Base-by-base conservation (phyloP, 2,113 vertebrate genomes). In the Chrysemys picta region DNA sequence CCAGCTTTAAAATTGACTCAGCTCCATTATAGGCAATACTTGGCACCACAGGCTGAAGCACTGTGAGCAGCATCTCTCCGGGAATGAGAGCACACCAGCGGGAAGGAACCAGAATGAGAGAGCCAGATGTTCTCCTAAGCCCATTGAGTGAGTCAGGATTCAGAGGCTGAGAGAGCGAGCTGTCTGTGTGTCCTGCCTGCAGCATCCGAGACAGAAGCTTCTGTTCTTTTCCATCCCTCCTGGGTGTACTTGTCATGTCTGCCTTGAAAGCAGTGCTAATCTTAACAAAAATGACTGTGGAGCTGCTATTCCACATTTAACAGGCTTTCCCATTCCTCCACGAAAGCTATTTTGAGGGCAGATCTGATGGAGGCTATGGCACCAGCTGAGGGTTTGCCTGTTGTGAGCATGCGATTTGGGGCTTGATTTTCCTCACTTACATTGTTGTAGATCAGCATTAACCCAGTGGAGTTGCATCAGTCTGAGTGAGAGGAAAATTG, bases 51-150 rank as follows among this genome's bases (percentile, higher is more conserved):
- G 81, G 90, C 81, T 4, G 9, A 87, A 96, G 85, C 96, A 90
- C 92, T 11, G 10, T 53, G 85, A 96, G 65, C 49, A 82, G 83
- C 56, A 88, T 91, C 93, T 84, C 83, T 86, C 85, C 85, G 92
- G 95, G 85, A 94, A 93, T 54, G 88, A 47, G 62, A 95, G 90
- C 90, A 29, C 90, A 65, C 29, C 69, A 88, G 62, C 89, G 57
- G 87, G 89, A 95, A 95, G 93, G 81, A 95, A 85, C 38, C 92
- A 79, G 85, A 91, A 5, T 0, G 79, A 89, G 87, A 88, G 86
- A 95, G 87, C 79, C 94, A 97, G 93, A 93, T 93, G 95, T 96
- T 96, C 52, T 95, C 92, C 95, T 83, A 94, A 93, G 89, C 81
- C 93, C 80, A 89, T 59, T 81, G 86, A 45, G 56, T 8, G 79